A percentile compares a stretch with the other conserved stretches of the same genome.
Evolutionary conservation across 2,888 invertebrate species (phyloP).

Genomic region (Caenorhabditis sp.): DNA sequence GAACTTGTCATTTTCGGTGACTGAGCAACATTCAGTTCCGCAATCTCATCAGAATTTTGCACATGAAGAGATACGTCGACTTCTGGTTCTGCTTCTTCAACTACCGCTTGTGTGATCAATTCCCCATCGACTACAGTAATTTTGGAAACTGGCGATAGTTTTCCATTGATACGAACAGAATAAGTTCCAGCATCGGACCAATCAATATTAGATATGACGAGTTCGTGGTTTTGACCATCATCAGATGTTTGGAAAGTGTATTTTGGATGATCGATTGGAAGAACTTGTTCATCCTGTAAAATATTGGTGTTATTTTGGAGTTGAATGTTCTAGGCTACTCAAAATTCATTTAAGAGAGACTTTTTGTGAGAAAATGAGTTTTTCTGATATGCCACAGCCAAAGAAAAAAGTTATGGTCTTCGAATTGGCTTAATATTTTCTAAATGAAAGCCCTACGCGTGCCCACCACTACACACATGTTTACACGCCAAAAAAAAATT

Average conservation of each 20-base stretch:
- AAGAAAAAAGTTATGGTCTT: no score
- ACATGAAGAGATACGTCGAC: constrained; percentile 48
- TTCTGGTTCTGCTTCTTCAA: constrained; percentile 50
- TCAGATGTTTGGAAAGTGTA: constrained; percentile 21
- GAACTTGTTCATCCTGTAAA: constrained; percentile 25
- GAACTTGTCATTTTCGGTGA: constrained; percentile 25
- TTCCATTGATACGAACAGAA: constrained; percentile 54
- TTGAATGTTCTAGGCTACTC: background rate
- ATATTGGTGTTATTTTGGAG: background rate
- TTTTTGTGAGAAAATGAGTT: no score
- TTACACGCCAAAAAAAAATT: no score
- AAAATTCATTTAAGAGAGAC: no score
- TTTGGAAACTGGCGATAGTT: constrained; percentile 56
- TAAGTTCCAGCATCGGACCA: constrained; percentile 60
- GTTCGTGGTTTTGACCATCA: constrained; percentile 48
- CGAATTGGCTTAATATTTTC: no score
- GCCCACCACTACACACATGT: no score
- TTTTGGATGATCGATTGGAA: constrained; percentile 16
- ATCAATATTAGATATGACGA: constrained; percentile 52
- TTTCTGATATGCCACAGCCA: no score
- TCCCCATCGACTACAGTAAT: constrained; percentile 56
- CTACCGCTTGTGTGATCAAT: constrained; percentile 47
- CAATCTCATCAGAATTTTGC: constrained; percentile 19
- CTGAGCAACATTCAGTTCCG: constrained; percentile 29
- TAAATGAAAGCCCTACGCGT: no score